Base-by-base conservation (phyloP, 2,888 invertebrate species). In the Aplocera efformata region DNA sequence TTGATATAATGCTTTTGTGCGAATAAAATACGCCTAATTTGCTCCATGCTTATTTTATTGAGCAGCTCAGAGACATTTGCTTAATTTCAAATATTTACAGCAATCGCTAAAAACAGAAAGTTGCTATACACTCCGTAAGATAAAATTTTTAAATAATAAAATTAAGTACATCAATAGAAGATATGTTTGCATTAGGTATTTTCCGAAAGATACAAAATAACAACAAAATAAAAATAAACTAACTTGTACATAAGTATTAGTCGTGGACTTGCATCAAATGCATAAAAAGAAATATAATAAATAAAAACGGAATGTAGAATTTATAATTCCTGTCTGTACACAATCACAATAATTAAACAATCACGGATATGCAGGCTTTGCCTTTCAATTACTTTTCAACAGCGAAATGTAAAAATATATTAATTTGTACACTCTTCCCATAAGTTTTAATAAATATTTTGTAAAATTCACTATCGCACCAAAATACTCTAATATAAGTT, bases 351-450 rank as follows among this genome's bases (percentile, higher is more conserved):
- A 75, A 79, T 73, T 66, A 78, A 81, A 79, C 63, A 77, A 83
- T 83, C 84, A 79, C 83, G 81, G 83, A 76, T 74, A 72, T 63
- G 63, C 58, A 84, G 86, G 86, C 86, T 85, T 69, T 75, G 86
- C 88, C 86, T 75, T 72, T 68, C 63, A 63, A 71, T 74, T 79
- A 79, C 73, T 74, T 78, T 72, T 82, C 78, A 79, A 83, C 81
- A 82, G 80, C 72, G 75, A 84, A 81, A 83, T 86, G 83, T 85
- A 86, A 85, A 86, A 86, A 86, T 85, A 86, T 85, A 84, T 84
- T 84, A 85, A 83, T 86, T 86, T 86, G 86, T 88, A 88, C 86
- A 88, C 69, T 84, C 71, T 82, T 72, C 71, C 71, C 67, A 74
- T 75, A 71, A 66, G 63, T 68, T 75, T 74, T 71, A 74, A 72